Evolutionary conservation across 2,797 vertebrate genomes (phyloP), one percentile per base, ranked within the genome.

Genomic region (Poliocrania exsul): DNA sequence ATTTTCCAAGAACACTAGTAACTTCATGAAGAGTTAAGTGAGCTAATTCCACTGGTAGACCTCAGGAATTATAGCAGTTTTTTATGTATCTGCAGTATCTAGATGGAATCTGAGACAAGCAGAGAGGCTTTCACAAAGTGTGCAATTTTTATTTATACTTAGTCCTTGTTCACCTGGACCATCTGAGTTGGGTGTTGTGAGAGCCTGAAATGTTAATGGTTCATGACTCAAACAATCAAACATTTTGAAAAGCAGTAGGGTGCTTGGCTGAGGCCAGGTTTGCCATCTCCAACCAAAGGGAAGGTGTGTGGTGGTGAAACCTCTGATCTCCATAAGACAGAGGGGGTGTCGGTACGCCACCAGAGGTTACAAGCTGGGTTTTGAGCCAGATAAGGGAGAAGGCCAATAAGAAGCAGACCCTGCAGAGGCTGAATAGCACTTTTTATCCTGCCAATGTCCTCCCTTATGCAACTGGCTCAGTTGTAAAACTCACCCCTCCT

Each of bases 401-500:
- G 15, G n/a, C 1, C 1, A 33, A 50, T 23, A 19, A 44, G 53
- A n/a, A 67, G 10, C 12, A 84, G 23, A n/a, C 6, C 6, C 16
- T 25, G 13, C 6, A 29, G 18, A 16, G 17, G 42, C 12, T 56
- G 18, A n/a, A 28, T 28, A 42, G 8, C 4, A 4, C 3, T 44
- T 79, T 71, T n/a, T 28, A 24, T 37, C 6, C n/a, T 31, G 21
- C 26, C 26, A 24, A 3, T 44, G 31, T 57, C 13, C 37, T 23
- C 29, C n/a, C 13, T 50, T 64, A n/a, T 16, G 20, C 28, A 37
- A 17, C 13, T 24, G n/a, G 6, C 28, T 50, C 15, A 5, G 16
- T n/a, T 50, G 49, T 24, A 57, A 57, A 37, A 11, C 7, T n/a
- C 4, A 5, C 1, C 2, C 12, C 10, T 28, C 5, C 13, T 5